Percentiles rank a stretch among this genome's conserved stretches.
Evolutionary conservation across 1,140 invertebrate genomes (phyloP).

Genomic region (Brachionus sp.): DNA sequence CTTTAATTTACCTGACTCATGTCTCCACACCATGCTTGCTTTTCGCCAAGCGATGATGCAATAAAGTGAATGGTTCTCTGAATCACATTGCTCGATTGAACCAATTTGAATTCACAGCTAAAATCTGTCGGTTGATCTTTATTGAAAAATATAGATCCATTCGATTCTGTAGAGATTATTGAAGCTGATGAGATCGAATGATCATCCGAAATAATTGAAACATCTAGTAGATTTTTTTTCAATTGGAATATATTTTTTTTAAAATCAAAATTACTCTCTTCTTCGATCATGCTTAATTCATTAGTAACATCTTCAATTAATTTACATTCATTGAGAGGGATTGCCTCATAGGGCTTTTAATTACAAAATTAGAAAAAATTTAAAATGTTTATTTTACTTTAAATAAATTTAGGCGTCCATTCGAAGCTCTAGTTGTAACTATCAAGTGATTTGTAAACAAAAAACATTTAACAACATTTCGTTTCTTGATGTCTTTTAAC

Average conservation of each 20-base stretch:
- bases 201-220: neutral
- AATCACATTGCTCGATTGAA: slow-evolving; percentile 45
- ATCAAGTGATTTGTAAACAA: slow-evolving; percentile 83
- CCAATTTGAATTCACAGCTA: slow-evolving; percentile 29
- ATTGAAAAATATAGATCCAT: slow-evolving; percentile 17
- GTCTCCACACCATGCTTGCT: slow-evolving; percentile 88
- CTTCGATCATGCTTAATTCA: slow-evolving; percentile 12
- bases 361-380: neutral
- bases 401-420: slow-evolving; percentile 77
- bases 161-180: neutral
- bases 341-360: slow-evolving; percentile 21
- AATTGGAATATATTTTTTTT: neutral
- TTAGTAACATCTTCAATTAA: slow-evolving; percentile 35
- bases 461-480: slow-evolving; percentile 74
- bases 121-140: slow-evolving; percentile 27
- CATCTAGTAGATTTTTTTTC: neutral
- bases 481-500: slow-evolving; percentile 68
- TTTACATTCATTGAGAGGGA: slow-evolving; percentile 13
- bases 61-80: slow-evolving; percentile 71
- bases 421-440: slow-evolving; percentile 73
- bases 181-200: slow-evolving; percentile 9
- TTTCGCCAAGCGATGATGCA: slow-evolving; percentile 78
- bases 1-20: slow-evolving; percentile 68
- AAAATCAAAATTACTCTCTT: neutral
- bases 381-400: slow-evolving; percentile 61